A percentile compares a stretch with the other conserved stretches of the same genome.
Conservation (phyloP, 2,888 invertebrate genomes). For the Microchrysa polita region DNA sequence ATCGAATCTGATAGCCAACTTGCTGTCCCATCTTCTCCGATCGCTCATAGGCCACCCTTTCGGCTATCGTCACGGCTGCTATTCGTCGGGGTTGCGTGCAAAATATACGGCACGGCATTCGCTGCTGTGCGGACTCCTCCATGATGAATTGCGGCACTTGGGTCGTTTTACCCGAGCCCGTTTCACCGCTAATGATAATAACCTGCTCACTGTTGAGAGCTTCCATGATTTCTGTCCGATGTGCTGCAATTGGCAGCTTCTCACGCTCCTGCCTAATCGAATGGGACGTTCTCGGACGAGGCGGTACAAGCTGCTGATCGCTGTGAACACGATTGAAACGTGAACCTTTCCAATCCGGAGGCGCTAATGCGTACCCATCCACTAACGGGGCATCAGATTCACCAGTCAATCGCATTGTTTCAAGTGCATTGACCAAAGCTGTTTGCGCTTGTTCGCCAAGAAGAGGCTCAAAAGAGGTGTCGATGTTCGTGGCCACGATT, state of each 20-base stretch:
- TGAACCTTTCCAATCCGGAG: neutral
- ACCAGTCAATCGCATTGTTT: neutral
- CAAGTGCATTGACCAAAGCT: neutral
- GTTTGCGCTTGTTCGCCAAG: neutral
- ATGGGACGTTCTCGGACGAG: neutral
- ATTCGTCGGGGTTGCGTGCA: constrained; percentile 94
- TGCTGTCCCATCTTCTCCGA: constrained; percentile 73
- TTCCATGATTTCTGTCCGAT: constrained; percentile 73
- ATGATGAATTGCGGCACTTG: constrained; percentile 94
- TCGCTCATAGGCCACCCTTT: constrained; percentile 81
- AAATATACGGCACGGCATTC: constrained; percentile 81
- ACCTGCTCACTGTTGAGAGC: constrained; percentile 71
- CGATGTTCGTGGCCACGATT: constrained; percentile 70
- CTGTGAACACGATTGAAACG: constrained; percentile 73
- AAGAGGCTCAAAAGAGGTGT: neutral
- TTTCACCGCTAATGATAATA: constrained; percentile 82
- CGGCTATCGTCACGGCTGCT: constrained; percentile 89
- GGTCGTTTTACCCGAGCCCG: constrained; percentile 95
- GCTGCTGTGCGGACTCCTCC: constrained; percentile 73
- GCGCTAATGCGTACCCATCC: neutral
- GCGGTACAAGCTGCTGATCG: constrained; percentile 69
- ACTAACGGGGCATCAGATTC: neutral
- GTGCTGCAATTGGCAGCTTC: constrained; percentile 75
- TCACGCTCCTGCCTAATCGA: constrained; percentile 64
- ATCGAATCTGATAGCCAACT: constrained; percentile 89